Evolutionary conservation across 92 coral and sea anemone species (phyloP).

Genomic region (Phenganax subtilis): DNA sequence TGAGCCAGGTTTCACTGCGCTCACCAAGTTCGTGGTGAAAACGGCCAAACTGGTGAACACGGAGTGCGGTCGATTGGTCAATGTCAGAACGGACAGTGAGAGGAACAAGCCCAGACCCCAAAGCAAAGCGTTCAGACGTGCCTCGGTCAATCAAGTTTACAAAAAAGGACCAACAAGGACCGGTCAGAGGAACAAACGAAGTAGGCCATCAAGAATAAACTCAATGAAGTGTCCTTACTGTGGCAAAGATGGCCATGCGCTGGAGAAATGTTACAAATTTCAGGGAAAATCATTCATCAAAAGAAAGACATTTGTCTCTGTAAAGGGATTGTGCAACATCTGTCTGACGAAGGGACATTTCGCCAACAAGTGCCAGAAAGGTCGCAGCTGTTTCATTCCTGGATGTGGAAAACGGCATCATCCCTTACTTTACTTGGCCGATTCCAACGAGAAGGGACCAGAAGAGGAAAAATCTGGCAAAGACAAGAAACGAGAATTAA

Average conservation of each 20-base stretch:
- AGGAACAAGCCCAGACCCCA: neutral
- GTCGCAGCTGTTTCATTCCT: neutral
- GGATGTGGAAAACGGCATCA: neutral
- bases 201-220: neutral
- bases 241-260: neutral
- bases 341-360: conserved; percentile 5
- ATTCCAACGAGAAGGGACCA: neutral
- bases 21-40: neutral
- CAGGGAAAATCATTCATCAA: neutral
- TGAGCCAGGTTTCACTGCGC: neutral
- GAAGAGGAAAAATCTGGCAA: no score
- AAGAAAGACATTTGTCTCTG: neutral
- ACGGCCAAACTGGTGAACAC: neutral
- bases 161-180: neutral
- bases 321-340: neutral
- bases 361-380: neutral
- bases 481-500: no score
- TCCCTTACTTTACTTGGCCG: neutral
- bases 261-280: neutral
- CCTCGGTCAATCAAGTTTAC: neutral
- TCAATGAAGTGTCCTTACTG: neutral
- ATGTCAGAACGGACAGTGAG: neutral
- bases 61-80: neutral
- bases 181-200: neutral
- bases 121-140: neutral